Evolutionary conservation across 1,140 invertebrate species (phyloP).

Genomic region (Vanessa atalanta): DNA sequence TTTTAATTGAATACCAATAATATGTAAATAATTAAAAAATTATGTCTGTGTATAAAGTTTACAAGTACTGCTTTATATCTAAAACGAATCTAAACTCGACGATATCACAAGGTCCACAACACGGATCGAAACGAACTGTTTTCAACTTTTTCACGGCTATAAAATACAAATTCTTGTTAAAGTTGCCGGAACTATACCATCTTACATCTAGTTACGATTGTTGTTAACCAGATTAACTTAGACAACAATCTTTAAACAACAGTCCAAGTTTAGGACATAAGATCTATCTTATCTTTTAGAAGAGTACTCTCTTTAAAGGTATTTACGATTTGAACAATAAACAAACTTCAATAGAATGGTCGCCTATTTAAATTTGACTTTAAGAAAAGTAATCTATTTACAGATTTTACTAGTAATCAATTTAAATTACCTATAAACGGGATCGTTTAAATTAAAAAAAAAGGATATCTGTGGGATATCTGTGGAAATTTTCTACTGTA

Average conservation of each 20-base stretch:
- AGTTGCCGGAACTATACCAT: constrained; percentile 12
- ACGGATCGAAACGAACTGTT: constrained; percentile 4
- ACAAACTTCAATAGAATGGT: not conserved
- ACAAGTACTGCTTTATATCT: not conserved
- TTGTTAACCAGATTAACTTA: constrained; percentile 11
- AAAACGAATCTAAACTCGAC: not conserved
- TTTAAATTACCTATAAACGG: too few relatives aligned
- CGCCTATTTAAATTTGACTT: too few relatives aligned
- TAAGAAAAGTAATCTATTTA: too few relatives aligned
- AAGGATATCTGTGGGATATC: too few relatives aligned
- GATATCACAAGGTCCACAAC: not conserved
- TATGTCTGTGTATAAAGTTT: too few relatives aligned
- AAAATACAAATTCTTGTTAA: constrained; percentile 10
- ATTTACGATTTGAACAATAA: not conserved
- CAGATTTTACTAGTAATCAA: too few relatives aligned
- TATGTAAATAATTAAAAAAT: too few relatives aligned
- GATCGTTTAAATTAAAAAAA: too few relatives aligned
- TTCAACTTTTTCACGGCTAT: not conserved
- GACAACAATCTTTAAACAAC: not conserved
- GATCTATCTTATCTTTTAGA: not conserved
- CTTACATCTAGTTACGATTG: constrained; percentile 5
- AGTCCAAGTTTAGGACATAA: constrained; percentile 2
- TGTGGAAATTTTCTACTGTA: too few relatives aligned
- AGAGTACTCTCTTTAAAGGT: not conserved
- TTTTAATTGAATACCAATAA: too few relatives aligned